These are phyloP conservation scores for Eriosoma lanigerum DNA, from an alignment of 1,140 invertebrate species.

Conservation along the genomic window DNA sequence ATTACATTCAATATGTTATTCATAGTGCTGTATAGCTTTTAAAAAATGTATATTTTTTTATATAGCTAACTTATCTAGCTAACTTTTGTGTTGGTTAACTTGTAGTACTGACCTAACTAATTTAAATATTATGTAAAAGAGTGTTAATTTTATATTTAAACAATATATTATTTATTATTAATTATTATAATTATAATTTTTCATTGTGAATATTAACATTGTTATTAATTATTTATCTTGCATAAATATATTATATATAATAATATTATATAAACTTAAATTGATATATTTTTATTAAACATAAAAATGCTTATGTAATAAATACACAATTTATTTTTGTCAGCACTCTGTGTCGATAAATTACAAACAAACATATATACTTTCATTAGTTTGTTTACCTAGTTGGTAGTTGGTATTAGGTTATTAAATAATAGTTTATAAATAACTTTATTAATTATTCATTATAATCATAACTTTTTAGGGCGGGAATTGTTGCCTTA, in stretches of 20 bases:
- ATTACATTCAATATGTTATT: background rate
- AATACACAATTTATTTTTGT: too few relatives aligned
- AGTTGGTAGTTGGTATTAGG: too few relatives aligned
- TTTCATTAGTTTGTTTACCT: too few relatives aligned
- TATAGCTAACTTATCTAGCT: background rate
- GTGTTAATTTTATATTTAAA: slow-evolving; percentile 23
- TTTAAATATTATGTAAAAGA: background rate
- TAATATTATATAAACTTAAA: background rate
- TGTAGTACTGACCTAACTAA: slow-evolving; percentile 30
- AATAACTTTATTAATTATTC: too few relatives aligned
- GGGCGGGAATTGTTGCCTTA: too few relatives aligned
- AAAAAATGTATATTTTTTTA: slow-evolving; percentile 4
- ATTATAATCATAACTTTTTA: too few relatives aligned
- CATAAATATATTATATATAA: background rate
- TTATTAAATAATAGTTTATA: too few relatives aligned
- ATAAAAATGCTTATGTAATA: background rate
- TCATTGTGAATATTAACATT: slow-evolving; percentile 42
- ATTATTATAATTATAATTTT: slow-evolving; percentile 20
- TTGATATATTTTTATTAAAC: slow-evolving; percentile 11
- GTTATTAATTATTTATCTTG: slow-evolving; percentile 42
- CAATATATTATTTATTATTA: slow-evolving; percentile 3
- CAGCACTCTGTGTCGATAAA: too few relatives aligned
- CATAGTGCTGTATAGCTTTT: background rate
- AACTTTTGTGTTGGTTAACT: background rate
- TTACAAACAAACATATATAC: background rate